Evolutionary conservation across 1,140 invertebrate species (phyloP), one percentile per base, ranked within the genome.

Genomic region (Callitettix versicolor): DNA sequence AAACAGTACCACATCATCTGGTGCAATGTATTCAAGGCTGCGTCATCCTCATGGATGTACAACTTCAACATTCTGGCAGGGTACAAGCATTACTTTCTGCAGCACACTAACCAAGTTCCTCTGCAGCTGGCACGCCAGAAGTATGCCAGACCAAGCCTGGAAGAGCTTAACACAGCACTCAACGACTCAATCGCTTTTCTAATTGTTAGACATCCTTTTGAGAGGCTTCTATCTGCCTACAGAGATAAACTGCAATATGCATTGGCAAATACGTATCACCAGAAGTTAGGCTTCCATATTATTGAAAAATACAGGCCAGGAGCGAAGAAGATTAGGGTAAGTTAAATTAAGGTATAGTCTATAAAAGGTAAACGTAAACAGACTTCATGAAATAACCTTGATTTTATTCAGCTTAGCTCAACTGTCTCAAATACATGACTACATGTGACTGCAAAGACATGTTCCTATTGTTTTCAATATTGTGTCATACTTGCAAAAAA

Each of bases 41-140:
- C 86, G 1, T 88, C 85, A 24, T 86, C 87, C 1, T 88, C 87
- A 0, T 91, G 87, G 87, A 87, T 91, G 84, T 89, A 88, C 69
- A 89, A 89, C 70, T 89, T 89, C 63, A 89, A 89, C 70, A 69
- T 88, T 51, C 77, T 89, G 63, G 86, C 86, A 14, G 86, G 86
- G 71, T 80, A 88, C 68, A 79, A 79, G 43, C 77, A 83, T n/a
- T 76, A 79, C 33, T 88, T 85, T 70, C 69, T 89, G 56, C 81
- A 80, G 58, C 79, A 81, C 60, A 87, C 81, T 42, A 85, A 86
- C 65, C 77, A 81, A 59, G 84, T 88, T 42, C 84, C 85, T 17
- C 73, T 90, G 22, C 79, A 79, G 55, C 69, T 91, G 63, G 87
- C 87, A 1, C 74, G 87, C 55, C 80, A 83, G 62, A 82, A 80